Percentiles rank a stretch among this genome's conserved stretches.
Evolutionary conservation across 1,140 invertebrate genomes (phyloP).

Genomic region (Carcinoscorpius rotundicauda): DNA sequence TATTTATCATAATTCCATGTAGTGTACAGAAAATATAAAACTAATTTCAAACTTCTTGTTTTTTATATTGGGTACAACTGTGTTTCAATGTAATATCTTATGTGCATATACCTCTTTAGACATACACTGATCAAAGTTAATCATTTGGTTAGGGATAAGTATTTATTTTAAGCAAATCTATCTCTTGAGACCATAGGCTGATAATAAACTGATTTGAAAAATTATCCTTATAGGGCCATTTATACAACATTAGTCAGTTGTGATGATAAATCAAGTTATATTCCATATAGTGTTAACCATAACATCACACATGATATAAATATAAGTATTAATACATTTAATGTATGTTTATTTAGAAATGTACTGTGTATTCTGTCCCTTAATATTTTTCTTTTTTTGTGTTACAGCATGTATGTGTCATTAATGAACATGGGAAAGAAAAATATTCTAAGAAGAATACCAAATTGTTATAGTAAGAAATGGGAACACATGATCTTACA

Average conservation of each 20-base stretch:
- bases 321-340: background rate
- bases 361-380: background rate
- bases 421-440: slow-evolving; percentile 7
- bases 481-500: too few relatives aligned
- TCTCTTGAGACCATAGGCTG: background rate
- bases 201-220: background rate
- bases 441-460: background rate
- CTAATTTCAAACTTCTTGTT: too few relatives aligned
- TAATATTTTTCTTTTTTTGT: background rate
- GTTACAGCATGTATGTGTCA: background rate
- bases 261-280: background rate
- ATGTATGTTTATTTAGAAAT: too few relatives aligned
- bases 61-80: too few relatives aligned
- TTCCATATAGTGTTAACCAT: background rate
- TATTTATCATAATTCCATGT: too few relatives aligned
- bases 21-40: too few relatives aligned
- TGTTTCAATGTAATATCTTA: too few relatives aligned
- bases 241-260: background rate
- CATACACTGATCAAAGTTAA: too few relatives aligned
- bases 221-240: background rate
- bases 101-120: too few relatives aligned
- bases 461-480: background rate
- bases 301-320: background rate
- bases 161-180: too few relatives aligned
- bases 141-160: too few relatives aligned